These are phyloP conservation scores for Jordanella pulchra DNA, from an alignment of 2,797 vertebrate genomes.

Conservation along the genomic window DNA sequence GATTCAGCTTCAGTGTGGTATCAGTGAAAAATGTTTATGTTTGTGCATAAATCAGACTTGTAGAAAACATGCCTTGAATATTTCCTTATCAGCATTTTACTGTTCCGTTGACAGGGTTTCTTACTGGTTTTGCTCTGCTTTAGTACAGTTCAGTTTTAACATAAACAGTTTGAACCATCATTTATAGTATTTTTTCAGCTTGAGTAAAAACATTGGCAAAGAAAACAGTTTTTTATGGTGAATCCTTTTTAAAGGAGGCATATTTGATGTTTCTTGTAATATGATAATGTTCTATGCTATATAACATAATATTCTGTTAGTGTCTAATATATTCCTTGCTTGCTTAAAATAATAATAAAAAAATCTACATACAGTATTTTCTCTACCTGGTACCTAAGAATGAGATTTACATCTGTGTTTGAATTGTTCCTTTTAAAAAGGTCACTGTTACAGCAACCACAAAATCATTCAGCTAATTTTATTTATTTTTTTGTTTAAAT, in stretches of 20 bases:
- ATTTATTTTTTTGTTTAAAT: no score
- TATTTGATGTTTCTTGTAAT: background rate
- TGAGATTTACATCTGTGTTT: background rate
- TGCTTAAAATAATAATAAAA: background rate
- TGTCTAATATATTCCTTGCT: background rate
- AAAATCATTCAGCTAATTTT: background rate
- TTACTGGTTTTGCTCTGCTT: background rate
- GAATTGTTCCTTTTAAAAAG: background rate
- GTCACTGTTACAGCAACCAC: background rate
- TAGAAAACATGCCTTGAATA: slow-evolving; percentile 10
- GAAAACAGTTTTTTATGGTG: background rate
- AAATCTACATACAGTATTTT: background rate
- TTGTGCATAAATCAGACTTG: slow-evolving; percentile 35
- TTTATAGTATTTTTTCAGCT: background rate
- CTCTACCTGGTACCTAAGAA: background rate
- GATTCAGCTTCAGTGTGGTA: slow-evolving; percentile 37
- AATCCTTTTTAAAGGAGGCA: background rate
- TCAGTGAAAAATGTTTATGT: slow-evolving; percentile 36
- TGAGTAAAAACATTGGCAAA: background rate
- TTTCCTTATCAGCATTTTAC: slow-evolving; percentile 22
- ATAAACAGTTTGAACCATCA: background rate
- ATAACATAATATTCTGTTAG: background rate
- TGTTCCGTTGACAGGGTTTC: slow-evolving; percentile 1
- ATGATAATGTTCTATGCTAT: background rate
- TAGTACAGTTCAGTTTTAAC: slow-evolving; percentile 12